Percentiles rank a stretch among this genome's conserved stretches.
Conservation (phyloP, 2,888 invertebrate genomes). For the Ichneumoninae sp. region DNA sequence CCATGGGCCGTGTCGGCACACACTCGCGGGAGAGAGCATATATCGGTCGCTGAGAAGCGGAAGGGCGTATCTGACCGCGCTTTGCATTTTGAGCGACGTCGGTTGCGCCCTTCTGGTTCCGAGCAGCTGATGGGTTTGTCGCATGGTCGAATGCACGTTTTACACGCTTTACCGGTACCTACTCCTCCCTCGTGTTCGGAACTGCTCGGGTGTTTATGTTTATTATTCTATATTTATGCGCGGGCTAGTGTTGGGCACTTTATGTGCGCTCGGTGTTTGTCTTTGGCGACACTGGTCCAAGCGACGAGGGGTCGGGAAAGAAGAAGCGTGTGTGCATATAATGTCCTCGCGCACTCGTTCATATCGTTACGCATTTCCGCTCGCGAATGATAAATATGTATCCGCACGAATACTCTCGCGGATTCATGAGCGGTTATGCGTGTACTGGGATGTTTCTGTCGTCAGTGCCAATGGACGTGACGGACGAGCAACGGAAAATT, state of each 20-base stretch:
- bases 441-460: constrained; percentile 43
- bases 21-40: neutral
- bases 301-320: neutral
- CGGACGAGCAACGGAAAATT: constrained; percentile 71
- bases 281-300: constrained; percentile 37
- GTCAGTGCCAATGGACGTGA: constrained; percentile 67
- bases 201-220: constrained; percentile 30
- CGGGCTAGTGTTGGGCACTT: constrained; percentile 15
- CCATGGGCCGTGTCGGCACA: neutral
- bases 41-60: neutral
- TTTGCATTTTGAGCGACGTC: neutral
- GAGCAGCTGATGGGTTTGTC: neutral
- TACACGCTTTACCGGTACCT: constrained; percentile 16
- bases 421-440: neutral
- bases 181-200: neutral
- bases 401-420: constrained; percentile 4
- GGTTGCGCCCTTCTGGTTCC: neutral
- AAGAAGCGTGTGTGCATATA: neutral
- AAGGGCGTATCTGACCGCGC: neutral
- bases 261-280: constrained; percentile 36
- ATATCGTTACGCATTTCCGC: constrained; percentile 31
- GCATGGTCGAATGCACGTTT: constrained; percentile 21
- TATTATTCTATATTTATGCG: constrained; percentile 50
- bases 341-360: constrained; percentile 17
- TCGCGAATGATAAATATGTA: constrained; percentile 57